Conservation (phyloP, 2,888 invertebrate genomes). For the Calephelis perditalis region DNA sequence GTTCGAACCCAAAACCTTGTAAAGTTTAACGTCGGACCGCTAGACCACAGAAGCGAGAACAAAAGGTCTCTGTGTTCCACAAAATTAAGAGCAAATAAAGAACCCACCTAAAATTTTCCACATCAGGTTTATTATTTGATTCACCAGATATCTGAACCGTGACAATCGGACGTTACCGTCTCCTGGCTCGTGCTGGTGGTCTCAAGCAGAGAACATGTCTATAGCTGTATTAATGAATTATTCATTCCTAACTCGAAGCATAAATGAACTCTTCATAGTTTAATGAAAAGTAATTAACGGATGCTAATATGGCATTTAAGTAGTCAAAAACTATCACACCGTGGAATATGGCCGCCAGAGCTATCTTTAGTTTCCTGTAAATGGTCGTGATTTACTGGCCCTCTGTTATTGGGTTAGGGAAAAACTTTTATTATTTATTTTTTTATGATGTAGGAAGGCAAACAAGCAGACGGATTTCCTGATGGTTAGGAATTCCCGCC, state of each 20-base stretch:
- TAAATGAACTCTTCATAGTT: slow-evolving; percentile 1
- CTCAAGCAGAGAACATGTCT: slow-evolving; percentile 2
- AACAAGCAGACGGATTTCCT: too few species aligned
- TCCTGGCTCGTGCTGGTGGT: not conserved
- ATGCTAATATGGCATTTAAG: slow-evolving; percentile 11
- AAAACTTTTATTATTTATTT: too few species aligned
- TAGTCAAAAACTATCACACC: slow-evolving; percentile 8
- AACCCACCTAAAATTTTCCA: not conserved
- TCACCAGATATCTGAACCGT: not conserved
- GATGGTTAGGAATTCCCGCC: too few species aligned
- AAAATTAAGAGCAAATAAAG: not conserved
- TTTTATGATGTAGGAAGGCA: too few species aligned
- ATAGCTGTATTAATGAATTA: slow-evolving; percentile 4
- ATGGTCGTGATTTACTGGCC: not conserved
- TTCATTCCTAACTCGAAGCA: not conserved
- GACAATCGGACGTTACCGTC: slow-evolving; percentile 1
- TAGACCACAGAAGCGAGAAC: too few species aligned
- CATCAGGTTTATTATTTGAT: slow-evolving; percentile 1
- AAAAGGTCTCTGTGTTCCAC: not conserved
- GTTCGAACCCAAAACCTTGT: too few species aligned
- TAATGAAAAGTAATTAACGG: slow-evolving; percentile 11
- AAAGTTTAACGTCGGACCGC: too few species aligned
- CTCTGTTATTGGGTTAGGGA: too few species aligned
- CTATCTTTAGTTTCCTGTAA: slow-evolving; percentile 2
- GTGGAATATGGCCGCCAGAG: slow-evolving; percentile 6